Percentiles rank a stretch among this genome's conserved stretches.
phyloP scores from a whole-genome alignment of 1,140 invertebrate genomes.

The Nylanderia fulva region DNA sequence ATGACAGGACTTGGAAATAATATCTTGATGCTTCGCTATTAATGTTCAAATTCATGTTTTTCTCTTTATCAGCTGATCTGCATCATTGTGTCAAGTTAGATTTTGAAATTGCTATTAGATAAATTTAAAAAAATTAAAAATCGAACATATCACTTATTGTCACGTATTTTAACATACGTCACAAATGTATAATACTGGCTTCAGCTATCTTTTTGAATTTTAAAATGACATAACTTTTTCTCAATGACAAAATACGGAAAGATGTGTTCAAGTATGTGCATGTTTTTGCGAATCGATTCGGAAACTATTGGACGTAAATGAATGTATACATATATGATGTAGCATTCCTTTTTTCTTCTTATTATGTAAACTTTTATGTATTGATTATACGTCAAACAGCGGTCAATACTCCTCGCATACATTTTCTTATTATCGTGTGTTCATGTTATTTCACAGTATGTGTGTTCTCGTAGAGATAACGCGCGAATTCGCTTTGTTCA shows the following conservation, averaged over 20 bases:
- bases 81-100: background rate
- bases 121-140: background rate
- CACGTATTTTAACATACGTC: background rate
- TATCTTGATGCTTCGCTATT: background rate
- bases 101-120: background rate
- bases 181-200: background rate
- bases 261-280: too few relatives aligned
- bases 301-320: background rate
- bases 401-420: background rate
- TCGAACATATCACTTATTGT: background rate
- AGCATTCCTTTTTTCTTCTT: background rate
- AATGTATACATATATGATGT: background rate
- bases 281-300: slow-evolving; percentile 7
- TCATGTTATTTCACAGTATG: slow-evolving; percentile 1
- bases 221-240: too few relatives aligned
- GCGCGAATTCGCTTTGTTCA: slow-evolving; percentile 9
- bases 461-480: slow-evolving; percentile 31
- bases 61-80: background rate
- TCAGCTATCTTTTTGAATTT: too few relatives aligned
- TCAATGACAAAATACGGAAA: too few relatives aligned
- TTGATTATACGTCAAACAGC: background rate
- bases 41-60: background rate
- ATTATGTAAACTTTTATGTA: background rate
- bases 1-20: background rate
- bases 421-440: background rate